Conservation (phyloP, 2,113 vertebrate genomes). For the Boulengeromyrus knoepffleri region DNA sequence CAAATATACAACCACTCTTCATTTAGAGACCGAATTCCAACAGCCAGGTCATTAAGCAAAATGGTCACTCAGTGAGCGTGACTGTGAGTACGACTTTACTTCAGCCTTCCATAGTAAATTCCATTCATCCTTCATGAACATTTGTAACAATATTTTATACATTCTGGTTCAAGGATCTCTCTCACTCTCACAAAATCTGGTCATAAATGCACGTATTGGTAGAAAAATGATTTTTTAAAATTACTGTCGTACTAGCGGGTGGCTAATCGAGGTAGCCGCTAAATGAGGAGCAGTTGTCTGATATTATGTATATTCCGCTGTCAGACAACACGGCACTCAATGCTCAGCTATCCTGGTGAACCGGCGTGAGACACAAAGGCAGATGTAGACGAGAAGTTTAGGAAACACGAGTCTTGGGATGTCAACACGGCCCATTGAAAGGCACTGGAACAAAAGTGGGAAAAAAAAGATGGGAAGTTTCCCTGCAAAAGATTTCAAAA, state of each 20-base stretch:
- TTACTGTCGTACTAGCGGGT: not conserved
- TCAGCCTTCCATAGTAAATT: not conserved
- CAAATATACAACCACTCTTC: not conserved
- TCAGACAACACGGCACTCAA: not conserved
- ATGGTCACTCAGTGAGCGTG: not conserved
- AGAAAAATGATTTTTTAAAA: not conserved
- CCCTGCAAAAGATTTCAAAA: not conserved
- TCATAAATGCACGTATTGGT: not conserved
- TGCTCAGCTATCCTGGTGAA: not conserved
- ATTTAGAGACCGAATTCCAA: not conserved
- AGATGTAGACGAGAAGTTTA: not conserved
- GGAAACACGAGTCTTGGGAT: not conserved
- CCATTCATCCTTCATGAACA: not conserved
- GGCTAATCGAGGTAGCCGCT: not conserved
- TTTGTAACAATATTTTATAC: not conserved
- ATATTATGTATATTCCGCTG: not conserved
- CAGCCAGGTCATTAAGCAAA: not conserved
- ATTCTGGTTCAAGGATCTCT: not conserved
- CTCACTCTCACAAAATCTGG: not conserved
- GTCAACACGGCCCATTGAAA: not conserved
- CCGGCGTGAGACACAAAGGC: not conserved
- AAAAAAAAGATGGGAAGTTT: not conserved
- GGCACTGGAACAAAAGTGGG: not conserved
- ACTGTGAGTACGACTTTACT: not conserved
- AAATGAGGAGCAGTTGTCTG: not conserved